Evolutionary conservation across 92 coral and sea anemone species (phyloP), one percentile per base, ranked within the genome.

Genomic region (Desmophyllum pertusum): DNA sequence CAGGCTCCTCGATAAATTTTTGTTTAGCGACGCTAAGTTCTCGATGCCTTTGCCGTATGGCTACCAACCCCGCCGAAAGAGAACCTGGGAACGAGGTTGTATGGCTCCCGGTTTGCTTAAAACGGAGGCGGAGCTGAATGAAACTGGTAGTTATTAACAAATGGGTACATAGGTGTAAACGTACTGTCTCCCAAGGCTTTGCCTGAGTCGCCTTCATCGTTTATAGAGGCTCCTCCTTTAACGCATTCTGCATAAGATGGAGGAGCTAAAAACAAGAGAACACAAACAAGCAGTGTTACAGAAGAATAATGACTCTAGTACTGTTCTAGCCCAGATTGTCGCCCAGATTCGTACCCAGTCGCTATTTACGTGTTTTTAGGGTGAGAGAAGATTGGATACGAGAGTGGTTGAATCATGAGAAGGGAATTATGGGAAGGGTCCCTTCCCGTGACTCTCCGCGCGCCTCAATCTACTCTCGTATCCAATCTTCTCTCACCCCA

Each of bases 91-190:
- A n/a, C n/a, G n/a, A n/a, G n/a, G n/a, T n/a, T n/a, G n/a, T n/a
- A n/a, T n/a, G n/a, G n/a, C n/a, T n/a, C n/a, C n/a, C n/a, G n/a
- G n/a, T n/a, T n/a, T n/a, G n/a, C n/a, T n/a, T n/a, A 50, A 50
- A 50, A 39, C 1, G 81, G 38, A 19, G 81, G 81, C 4, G 81
- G 81, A 10, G 81, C 81, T 5, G 92, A 64, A 14, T 90, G 92
- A 63, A 84, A 89, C 76, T 94, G 93, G 85, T 95, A 95, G 75
- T 94, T 92, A 18, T 93, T 83, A 23, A 95, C 98, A 67, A 93
- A 88, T 5, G 98, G 98, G 85, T 95, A 95, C 88, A 86, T 89
- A n/a, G 98, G 98, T 2, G 95, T 95, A 68, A 96, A 96, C 73
- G 85, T 89, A 76, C 87, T 94, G 79, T 95, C 94, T 5, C 98